Evolutionary conservation across 2,797 vertebrate species (phyloP), one percentile per base, ranked within the genome.

Genomic region (Melanotaenia maccullochi): DNA sequence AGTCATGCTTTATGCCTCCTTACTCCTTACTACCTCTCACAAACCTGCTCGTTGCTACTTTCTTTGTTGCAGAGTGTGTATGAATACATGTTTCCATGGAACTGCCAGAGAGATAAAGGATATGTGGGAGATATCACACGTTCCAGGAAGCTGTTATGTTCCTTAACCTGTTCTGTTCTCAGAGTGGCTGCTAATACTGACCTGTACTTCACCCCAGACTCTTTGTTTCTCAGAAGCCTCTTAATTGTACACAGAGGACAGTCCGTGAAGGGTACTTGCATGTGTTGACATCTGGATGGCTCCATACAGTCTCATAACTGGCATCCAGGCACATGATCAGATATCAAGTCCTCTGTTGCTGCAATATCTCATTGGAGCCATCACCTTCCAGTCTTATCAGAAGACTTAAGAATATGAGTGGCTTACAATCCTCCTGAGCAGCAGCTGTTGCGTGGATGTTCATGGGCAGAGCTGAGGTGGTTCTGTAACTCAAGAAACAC

Each of bases 401-500:
- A 40, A 49, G 82, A 79, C 83, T 79, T 83, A 90, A 88, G 81
- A 82, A 87, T 86, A 92, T 83, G 57, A 82, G 69, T 47, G 54
- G 51, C 78, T 78, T 75, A 68, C 78, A 84, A 78, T 63, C 67
- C 74, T 81, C 66, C 76, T 24, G 16, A 13, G 54, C 74, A 76
- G 79, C 91, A 90, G 87, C 85, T 89, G 88, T 44, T 32, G 68
- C 75, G 80, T 79, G 71, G 52, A 76, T 55, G 79, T 71, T 49
- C 51, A 32, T 42, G 80, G 84, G 77, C 49, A 70, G 81, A 65
- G 80, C 80, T 1, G 25, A 22, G 70, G 51, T 74, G 73, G 24
- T 33, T 33, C 58, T 78, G 91, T 93, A 90, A 93, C 86, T 80
- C 70, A 90, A 93, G 83, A 62, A 82, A 86, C 74, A 64, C 76